Evolutionary conservation across 2,888 invertebrate species (phyloP).

Genomic region (Pyrocoelia pectoralis): DNA sequence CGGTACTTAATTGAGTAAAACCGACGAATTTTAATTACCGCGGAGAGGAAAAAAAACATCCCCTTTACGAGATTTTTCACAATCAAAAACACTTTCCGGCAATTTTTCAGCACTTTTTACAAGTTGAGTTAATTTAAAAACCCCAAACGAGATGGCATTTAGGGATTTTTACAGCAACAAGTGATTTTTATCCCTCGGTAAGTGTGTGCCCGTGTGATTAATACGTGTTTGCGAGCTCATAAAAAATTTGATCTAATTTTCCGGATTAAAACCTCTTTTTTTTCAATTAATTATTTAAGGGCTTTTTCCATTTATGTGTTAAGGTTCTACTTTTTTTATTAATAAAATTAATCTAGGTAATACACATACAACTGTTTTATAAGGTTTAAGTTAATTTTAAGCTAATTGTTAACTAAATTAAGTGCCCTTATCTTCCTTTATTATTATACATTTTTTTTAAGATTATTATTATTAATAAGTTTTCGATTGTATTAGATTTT

Average conservation of each 20-base stretch:
- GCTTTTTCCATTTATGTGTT: slow-evolving; percentile 16
- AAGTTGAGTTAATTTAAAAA: slow-evolving; percentile 25
- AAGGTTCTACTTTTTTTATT: slow-evolving; percentile 8
- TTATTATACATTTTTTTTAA: slow-evolving; percentile 6
- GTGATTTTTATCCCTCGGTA: slow-evolving; percentile 43
- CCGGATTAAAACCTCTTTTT: slow-evolving; percentile 12
- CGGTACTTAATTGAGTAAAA: slow-evolving; percentile 46
- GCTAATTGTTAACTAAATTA: slow-evolving; percentile 36
- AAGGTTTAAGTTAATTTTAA: slow-evolving; percentile 15
- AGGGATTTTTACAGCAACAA: slow-evolving; percentile 48
- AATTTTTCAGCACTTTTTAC: no score
- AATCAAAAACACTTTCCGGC: slow-evolving; percentile 31
- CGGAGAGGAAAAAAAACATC: slow-evolving; percentile 43
- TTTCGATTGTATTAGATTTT: slow-evolving; percentile 24
- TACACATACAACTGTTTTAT: slow-evolving; percentile 57
- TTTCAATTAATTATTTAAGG: slow-evolving; percentile 20
- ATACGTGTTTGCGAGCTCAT: slow-evolving; percentile 26
- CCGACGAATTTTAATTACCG: slow-evolving; percentile 49
- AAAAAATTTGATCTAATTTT: slow-evolving; percentile 16
- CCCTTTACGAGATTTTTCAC: no score
- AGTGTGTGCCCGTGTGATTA: slow-evolving; percentile 36
- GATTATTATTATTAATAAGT: slow-evolving; percentile 19
- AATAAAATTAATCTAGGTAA: slow-evolving; percentile 45
- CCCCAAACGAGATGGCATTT: slow-evolving; percentile 28
- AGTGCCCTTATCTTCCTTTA: slow-evolving; percentile 33